Conservation (phyloP, 2,113 vertebrate species). For the Tachuris rubrigastra region DNA sequence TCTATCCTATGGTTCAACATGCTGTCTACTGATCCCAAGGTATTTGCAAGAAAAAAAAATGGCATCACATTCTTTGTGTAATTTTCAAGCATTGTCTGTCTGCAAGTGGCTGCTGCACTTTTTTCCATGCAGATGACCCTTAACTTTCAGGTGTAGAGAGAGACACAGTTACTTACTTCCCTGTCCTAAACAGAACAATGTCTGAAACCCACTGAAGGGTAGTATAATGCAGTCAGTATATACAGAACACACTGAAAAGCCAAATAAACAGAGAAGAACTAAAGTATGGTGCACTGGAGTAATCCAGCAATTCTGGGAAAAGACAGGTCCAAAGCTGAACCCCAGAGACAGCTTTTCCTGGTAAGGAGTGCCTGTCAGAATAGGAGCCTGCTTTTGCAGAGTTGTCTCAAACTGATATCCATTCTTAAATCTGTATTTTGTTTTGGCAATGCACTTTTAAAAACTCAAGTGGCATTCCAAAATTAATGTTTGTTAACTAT, state of each 20-base stretch:
- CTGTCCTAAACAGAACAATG: neutral
- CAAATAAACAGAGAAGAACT: neutral
- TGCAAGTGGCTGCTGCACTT: neutral
- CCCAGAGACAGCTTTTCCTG: neutral
- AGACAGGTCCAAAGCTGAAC: neutral
- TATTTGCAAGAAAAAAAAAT: slow-evolving; percentile 6
- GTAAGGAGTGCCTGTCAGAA: neutral
- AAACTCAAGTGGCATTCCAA: neutral
- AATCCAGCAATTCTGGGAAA: neutral
- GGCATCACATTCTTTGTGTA: neutral
- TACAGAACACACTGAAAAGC: neutral
- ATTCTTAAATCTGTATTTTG: neutral
- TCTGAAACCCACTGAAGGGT: neutral
- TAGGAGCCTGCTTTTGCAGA: neutral
- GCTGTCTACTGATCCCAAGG: slow-evolving; percentile 90
- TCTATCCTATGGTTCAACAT: slow-evolving; percentile 99
- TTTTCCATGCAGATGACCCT: neutral
- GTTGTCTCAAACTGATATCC: neutral
- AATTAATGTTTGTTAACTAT: neutral
- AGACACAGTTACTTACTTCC: neutral
- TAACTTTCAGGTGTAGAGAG: neutral
- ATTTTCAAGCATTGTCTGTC: neutral
- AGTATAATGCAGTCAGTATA: neutral
- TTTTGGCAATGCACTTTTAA: neutral
- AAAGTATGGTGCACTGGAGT: neutral